Conservation (phyloP, 2,797 vertebrate species). For the Sylvia borin region DNA sequence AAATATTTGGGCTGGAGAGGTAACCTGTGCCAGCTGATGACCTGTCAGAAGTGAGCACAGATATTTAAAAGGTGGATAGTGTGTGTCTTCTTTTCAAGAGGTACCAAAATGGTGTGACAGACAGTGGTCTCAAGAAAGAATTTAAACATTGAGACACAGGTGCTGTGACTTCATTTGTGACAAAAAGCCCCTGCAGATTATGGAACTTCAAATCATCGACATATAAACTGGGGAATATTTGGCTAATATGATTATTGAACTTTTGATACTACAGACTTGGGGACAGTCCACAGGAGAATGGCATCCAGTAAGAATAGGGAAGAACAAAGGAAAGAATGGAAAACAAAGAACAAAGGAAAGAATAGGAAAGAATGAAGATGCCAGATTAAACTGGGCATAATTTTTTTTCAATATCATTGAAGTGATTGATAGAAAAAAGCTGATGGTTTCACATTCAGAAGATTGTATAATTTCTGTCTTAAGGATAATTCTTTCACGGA, state of each 20-base stretch:
- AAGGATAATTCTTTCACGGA: not conserved
- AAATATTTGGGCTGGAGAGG: not conserved
- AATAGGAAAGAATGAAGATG: not conserved
- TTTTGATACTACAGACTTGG: not conserved
- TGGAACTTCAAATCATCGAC: not conserved
- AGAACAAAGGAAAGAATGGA: not conserved
- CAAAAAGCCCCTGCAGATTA: fast-evolving
- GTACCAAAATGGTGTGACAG: not conserved
- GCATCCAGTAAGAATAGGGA: not conserved
- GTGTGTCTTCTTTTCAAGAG: not conserved
- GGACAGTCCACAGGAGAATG: not conserved
- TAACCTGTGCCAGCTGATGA: not conserved
- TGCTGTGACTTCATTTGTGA: not conserved
- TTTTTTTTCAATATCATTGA: not conserved
- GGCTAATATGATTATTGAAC: not conserved
- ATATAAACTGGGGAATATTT: not conserved
- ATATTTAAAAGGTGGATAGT: not conserved
- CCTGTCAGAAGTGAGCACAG: not conserved
- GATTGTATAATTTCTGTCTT: not conserved
- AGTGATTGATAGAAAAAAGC: not conserved
- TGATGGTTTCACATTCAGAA: not conserved
- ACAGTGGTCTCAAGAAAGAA: not conserved
- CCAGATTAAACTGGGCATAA: not conserved
- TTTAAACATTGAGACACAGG: not conserved
- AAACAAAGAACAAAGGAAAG: not conserved